Percentiles rank a stretch among this genome's conserved stretches.
phyloP scores from a whole-genome alignment of 2,113 vertebrate species.

The Myotis brandtii region DNA sequence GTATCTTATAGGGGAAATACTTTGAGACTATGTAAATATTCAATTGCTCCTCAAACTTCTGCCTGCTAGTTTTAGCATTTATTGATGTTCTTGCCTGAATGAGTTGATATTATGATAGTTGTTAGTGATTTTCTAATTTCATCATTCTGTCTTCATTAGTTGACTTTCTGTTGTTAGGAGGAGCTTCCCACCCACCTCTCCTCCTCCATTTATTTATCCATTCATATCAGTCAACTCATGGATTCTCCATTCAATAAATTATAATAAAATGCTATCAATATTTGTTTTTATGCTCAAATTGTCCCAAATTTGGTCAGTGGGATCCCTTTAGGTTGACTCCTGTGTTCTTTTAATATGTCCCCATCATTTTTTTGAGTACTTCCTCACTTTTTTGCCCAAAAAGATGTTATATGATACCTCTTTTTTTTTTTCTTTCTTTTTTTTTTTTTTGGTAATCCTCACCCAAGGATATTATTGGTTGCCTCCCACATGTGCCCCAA shows the following conservation, averaged over 20 bases:
- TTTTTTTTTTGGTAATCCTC: too few relatives aligned
- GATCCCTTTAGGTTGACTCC: slow-evolving; percentile 22
- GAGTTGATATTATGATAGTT: neutral
- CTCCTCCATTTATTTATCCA: neutral
- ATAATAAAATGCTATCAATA: neutral
- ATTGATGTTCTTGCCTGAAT: slow-evolving; percentile 30
- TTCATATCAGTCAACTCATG: neutral
- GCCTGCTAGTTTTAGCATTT: neutral
- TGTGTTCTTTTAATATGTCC: neutral
- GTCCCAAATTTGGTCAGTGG: neutral
- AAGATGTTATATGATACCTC: neutral
- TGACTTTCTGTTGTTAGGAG: neutral
- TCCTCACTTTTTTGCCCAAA: slow-evolving; percentile 24
- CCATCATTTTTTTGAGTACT: neutral
- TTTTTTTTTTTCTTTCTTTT: neutral
- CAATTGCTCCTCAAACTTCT: neutral
- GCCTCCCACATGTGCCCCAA: too few relatives aligned
- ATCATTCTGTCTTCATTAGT: slow-evolving; percentile 32
- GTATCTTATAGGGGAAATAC: neutral
- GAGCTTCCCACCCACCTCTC: neutral
- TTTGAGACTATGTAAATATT: slow-evolving; percentile 51
- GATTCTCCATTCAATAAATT: neutral
- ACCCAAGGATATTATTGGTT: too few relatives aligned
- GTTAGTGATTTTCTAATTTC: slow-evolving; percentile 52
- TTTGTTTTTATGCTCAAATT: slow-evolving; percentile 25